A percentile compares a stretch with the other conserved stretches of the same genome.
These are phyloP conservation scores for Apotomis capreana DNA, from an alignment of 2,888 invertebrate species.

Conservation along the genomic window DNA sequence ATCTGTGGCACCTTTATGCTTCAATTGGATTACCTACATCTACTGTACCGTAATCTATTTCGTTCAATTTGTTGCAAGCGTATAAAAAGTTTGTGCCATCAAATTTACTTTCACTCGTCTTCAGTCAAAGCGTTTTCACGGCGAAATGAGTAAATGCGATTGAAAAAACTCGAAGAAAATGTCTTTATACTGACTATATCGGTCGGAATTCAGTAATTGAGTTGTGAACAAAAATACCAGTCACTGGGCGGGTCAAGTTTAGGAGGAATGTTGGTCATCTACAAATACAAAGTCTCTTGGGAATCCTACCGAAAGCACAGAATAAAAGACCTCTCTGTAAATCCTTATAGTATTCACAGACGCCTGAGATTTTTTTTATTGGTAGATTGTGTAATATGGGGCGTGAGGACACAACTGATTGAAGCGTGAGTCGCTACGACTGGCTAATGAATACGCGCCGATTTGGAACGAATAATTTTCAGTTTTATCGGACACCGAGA, in stretches of 20 bases:
- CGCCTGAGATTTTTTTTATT: no score
- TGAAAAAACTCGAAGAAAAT: constrained; percentile 23
- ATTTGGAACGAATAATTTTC: no score
- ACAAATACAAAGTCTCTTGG: neutral
- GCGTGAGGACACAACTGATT: no score
- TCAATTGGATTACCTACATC: no score
- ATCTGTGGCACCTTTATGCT: no score
- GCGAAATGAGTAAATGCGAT: constrained; percentile 26
- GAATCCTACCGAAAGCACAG: no score
- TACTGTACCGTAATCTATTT: neutral
- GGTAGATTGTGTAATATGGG: no score
- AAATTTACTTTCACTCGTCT: constrained; percentile 2
- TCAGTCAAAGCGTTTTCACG: constrained; percentile 19
- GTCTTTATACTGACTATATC: constrained; percentile 19
- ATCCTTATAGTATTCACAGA: no score
- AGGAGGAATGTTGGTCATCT: neutral
- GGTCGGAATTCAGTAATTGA: constrained; percentile 33
- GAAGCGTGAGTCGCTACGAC: no score
- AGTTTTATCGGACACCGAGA: no score
- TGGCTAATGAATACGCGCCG: no score
- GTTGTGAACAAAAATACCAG: constrained; percentile 26
- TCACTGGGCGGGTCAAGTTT: constrained; percentile 25
- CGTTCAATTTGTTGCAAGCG: neutral
- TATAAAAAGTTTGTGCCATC: constrained; percentile 14
- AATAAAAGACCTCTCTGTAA: no score